Percentiles rank a stretch among this genome's conserved stretches.
These are phyloP conservation scores for Hypomecis punctinalis DNA, from an alignment of 2,888 invertebrate species.

Conservation along the genomic window DNA sequence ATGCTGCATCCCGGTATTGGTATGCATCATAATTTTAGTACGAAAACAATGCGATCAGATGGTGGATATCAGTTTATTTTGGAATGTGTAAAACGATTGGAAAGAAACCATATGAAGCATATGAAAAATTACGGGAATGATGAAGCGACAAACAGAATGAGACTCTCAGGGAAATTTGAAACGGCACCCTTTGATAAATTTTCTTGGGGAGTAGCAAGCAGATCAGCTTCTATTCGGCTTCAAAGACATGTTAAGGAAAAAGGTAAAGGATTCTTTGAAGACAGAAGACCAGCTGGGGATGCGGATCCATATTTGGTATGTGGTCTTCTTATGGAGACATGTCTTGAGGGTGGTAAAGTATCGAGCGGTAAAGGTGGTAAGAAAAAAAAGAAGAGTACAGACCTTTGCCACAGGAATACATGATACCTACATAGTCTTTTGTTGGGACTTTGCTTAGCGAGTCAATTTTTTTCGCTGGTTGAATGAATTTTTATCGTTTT, in stretches of 20 bases:
- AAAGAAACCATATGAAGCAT: conserved; percentile 94
- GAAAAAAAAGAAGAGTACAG: no score
- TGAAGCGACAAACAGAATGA: conserved; percentile 96
- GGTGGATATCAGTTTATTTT: conserved; percentile 92
- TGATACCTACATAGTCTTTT: no score
- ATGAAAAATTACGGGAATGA: conserved; percentile 96
- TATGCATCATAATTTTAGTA: conserved; percentile 96
- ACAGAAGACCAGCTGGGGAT: conserved; percentile 95
- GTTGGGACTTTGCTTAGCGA: no score
- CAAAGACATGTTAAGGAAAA: conserved; percentile 94
- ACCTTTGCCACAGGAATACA: no score
- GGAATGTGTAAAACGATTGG: conserved; percentile 95
- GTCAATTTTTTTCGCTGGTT: no score
- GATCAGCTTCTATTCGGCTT: conserved; percentile 96
- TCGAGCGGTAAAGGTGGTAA: no score
- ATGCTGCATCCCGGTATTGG: conserved; percentile 95
- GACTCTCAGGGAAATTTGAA: conserved; percentile 97
- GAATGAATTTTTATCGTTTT: no score
- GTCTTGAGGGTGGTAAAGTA: conserved; percentile 51
- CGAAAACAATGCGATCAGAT: conserved; percentile 91
- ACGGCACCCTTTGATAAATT: conserved; percentile 98
- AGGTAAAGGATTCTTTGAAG: conserved; percentile 96
- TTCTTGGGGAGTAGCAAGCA: conserved; percentile 94
- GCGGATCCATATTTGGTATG: conserved; percentile 92
- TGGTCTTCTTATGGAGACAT: conserved; percentile 81